Conservation (phyloP, 2,113 vertebrate species). For the Phyllopteryx taeniolatus region DNA sequence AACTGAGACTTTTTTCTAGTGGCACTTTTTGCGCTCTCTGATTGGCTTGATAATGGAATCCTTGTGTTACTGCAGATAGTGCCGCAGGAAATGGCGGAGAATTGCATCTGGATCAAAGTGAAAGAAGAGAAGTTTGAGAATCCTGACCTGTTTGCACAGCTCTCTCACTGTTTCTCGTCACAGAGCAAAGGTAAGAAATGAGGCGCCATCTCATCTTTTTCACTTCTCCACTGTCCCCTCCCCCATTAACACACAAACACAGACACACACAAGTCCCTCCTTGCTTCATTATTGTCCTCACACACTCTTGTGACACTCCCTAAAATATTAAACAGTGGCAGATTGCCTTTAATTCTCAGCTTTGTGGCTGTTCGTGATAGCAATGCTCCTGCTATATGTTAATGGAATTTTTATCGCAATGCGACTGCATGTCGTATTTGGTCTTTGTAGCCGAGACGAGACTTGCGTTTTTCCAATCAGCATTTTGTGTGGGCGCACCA, state of each 20-base stretch:
- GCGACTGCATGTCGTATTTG: slow-evolving; percentile 28
- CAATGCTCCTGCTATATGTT: slow-evolving; percentile 16
- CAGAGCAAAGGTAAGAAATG: slow-evolving; percentile 85
- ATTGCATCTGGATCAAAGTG: slow-evolving; percentile 96
- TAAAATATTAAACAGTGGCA: slow-evolving; percentile 49
- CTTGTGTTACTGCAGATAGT: slow-evolving; percentile 86
- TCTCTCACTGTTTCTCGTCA: slow-evolving; percentile 87
- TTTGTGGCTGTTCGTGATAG: slow-evolving; percentile 55
- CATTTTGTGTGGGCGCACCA: slow-evolving; percentile 21
- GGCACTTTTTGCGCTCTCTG: slow-evolving; percentile 58
- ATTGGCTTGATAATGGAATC: slow-evolving; percentile 67
- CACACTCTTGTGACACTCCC: slow-evolving; percentile 49
- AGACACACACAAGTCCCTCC: neutral
- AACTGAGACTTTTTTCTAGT: slow-evolving; percentile 54
- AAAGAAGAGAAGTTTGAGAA: slow-evolving; percentile 93
- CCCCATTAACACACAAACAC: neutral
- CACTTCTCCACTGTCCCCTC: neutral
- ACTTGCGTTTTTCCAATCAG: slow-evolving; percentile 35
- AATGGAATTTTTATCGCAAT: slow-evolving; percentile 17
- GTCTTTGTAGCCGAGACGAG: slow-evolving; percentile 22
- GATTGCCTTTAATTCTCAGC: slow-evolving; percentile 39
- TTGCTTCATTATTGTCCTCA: slow-evolving; percentile 54
- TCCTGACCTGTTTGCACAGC: slow-evolving; percentile 87
- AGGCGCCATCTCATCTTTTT: slow-evolving; percentile 32
- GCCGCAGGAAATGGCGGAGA: slow-evolving; percentile 91